phyloP scores from a whole-genome alignment of 2,888 invertebrate genomes.

The Apodemia hepburni region DNA sequence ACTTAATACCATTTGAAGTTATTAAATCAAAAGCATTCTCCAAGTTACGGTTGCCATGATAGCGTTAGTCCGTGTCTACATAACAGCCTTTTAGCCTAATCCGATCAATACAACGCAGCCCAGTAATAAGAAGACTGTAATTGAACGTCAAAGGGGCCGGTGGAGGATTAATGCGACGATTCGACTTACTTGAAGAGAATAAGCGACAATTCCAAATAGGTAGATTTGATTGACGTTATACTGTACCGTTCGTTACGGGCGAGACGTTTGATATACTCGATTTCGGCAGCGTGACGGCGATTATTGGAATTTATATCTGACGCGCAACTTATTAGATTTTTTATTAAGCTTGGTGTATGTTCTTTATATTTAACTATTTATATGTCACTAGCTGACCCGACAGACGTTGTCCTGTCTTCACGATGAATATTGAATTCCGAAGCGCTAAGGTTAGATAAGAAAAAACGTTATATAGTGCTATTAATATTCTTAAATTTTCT shows the following conservation, averaged over 20 bases:
- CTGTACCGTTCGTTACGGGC: slow-evolving; percentile 35
- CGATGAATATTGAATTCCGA: too few relatives aligned
- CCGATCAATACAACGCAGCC: slow-evolving; percentile 47
- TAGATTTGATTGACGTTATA: slow-evolving; percentile 48
- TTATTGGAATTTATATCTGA: slow-evolving; percentile 39
- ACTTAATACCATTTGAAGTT: not conserved
- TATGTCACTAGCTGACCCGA: too few relatives aligned
- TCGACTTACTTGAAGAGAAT: slow-evolving; percentile 20
- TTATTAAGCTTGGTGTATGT: slow-evolving; percentile 1
- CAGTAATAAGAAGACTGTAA: slow-evolving; percentile 64
- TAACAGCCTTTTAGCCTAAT: slow-evolving; percentile 70
- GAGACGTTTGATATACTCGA: slow-evolving; percentile 38
- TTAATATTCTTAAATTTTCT: too few relatives aligned
- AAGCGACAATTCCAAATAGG: slow-evolving; percentile 40
- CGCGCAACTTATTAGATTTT: slow-evolving; percentile 28
- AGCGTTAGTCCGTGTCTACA: slow-evolving; percentile 58
- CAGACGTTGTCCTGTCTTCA: too few relatives aligned
- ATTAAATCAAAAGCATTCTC: slow-evolving; percentile 31
- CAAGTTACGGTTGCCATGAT: slow-evolving; percentile 41
- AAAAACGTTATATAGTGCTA: too few relatives aligned
- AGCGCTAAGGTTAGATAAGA: too few relatives aligned
- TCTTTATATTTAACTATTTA: too few relatives aligned
- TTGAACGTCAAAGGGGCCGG: slow-evolving; percentile 64
- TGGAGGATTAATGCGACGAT: slow-evolving; percentile 26
- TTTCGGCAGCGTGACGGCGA: slow-evolving; percentile 49